Percentiles rank a stretch among this genome's conserved stretches.
phyloP scores from a whole-genome alignment of 2,888 invertebrate genomes.

The Tipula helvola region DNA sequence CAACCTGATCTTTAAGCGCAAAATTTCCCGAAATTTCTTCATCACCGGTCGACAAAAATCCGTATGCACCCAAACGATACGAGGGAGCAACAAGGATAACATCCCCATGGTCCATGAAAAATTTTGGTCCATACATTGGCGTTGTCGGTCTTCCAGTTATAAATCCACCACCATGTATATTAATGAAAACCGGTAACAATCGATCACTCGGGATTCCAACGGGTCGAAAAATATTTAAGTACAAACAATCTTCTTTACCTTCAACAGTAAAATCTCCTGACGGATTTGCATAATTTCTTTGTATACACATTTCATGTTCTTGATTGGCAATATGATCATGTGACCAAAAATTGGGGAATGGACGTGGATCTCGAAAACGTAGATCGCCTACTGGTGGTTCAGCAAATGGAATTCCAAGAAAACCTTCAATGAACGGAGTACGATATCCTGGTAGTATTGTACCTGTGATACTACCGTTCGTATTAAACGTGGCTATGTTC shows the following conservation, averaged over 20 bases:
- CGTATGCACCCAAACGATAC: conserved; percentile 31
- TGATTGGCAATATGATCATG: neutral
- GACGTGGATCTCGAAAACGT: conserved; percentile 39
- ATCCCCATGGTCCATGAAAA: conserved; percentile 34
- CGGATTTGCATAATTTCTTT: conserved; percentile 30
- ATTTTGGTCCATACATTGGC: conserved; percentile 31
- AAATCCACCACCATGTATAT: neutral
- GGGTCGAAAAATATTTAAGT: neutral
- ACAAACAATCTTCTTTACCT: neutral
- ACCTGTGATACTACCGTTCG: neutral
- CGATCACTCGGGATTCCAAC: neutral
- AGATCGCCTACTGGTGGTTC: conserved; percentile 49
- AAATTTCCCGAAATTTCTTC: neutral
- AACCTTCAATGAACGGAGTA: conserved; percentile 58
- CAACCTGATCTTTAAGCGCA: neutral
- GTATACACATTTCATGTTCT: conserved; percentile 28
- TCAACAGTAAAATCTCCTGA: neutral
- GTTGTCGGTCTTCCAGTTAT: neutral
- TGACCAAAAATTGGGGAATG: neutral
- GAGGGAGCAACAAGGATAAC: conserved; percentile 32
- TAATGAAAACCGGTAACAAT: conserved; percentile 24
- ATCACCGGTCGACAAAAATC: neutral
- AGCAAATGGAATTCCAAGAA: conserved; percentile 69
- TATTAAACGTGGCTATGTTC: neutral
- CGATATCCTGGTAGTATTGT: conserved; percentile 34